These are phyloP conservation scores for Corythornis madagascariensis DNA, from an alignment of 2,113 vertebrate species.

Conservation along the genomic window DNA sequence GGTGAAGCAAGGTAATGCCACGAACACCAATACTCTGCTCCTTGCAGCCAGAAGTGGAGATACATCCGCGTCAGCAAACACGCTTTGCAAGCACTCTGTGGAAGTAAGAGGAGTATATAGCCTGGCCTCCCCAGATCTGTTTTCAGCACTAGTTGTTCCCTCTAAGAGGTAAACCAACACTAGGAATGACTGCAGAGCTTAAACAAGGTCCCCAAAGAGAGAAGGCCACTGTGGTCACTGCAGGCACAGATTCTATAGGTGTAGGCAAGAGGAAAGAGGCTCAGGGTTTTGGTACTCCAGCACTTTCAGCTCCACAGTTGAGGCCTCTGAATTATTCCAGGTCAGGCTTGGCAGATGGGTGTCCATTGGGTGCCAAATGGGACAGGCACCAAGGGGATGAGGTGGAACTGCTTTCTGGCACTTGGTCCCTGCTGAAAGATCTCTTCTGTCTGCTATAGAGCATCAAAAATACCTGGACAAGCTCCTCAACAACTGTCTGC, in stretches of 20 bases:
- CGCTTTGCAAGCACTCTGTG: fast-evolving
- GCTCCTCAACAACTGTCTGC: conserved; percentile 89
- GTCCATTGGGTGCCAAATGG: fast-evolving
- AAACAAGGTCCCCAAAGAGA: background rate
- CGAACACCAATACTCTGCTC: background rate
- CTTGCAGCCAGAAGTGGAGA: background rate
- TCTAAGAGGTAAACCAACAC: background rate
- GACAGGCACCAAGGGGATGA: background rate
- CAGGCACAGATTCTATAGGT: background rate
- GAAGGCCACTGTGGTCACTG: background rate
- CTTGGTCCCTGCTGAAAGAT: background rate
- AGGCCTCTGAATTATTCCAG: background rate
- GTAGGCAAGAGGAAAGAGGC: background rate
- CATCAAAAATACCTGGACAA: conserved; percentile 93
- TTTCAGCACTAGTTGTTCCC: background rate
- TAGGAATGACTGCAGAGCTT: background rate
- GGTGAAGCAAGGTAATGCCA: conserved; percentile 84
- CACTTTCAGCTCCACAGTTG: background rate
- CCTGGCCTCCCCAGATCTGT: background rate
- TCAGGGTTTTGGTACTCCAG: background rate
- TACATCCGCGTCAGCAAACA: background rate
- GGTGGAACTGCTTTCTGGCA: background rate
- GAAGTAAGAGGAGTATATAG: background rate
- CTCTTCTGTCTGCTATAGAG: conserved; percentile 71
- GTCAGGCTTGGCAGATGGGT: background rate